Percentiles rank a stretch among this genome's conserved stretches.
Evolutionary conservation across 2,113 vertebrate species (phyloP).

Genomic region (Catagonus wagneri): DNA sequence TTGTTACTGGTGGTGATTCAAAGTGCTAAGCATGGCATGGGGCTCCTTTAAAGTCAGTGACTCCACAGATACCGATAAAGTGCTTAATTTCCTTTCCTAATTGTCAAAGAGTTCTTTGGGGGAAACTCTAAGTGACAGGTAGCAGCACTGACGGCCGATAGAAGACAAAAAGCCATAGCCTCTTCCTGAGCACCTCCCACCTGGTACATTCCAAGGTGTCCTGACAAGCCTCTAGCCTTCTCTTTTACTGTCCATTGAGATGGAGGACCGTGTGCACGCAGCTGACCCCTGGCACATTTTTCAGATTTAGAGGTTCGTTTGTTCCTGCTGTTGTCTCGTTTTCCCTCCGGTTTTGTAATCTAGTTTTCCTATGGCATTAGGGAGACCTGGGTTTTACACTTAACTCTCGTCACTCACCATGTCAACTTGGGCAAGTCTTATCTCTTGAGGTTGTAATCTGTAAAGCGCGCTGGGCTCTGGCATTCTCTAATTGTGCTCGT

Average conservation of each 20-base stretch:
- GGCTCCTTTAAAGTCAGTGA: conserved; percentile 43
- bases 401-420: conserved; percentile 9
- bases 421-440: background rate
- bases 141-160: background rate
- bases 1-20: conserved; percentile 32
- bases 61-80: conserved; percentile 61
- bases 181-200: background rate
- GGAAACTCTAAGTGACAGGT: conserved; percentile 56
- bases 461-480: background rate
- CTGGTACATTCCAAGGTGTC: background rate
- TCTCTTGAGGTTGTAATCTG: conserved; percentile 23
- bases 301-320: background rate
- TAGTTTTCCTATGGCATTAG: conserved; percentile 18
- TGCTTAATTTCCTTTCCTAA: conserved; percentile 60
- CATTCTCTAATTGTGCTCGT: background rate
- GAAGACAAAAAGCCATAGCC: background rate
- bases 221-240: background rate
- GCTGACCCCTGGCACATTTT: background rate
- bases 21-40: conserved; percentile 32
- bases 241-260: background rate
- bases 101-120: conserved; percentile 50
- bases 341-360: conserved; percentile 37
- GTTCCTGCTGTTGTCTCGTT: background rate
- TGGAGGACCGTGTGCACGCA: background rate
- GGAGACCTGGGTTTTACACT: background rate